phyloP scores from a whole-genome alignment of 2,797 vertebrate genomes.

The Falco concolor region DNA sequence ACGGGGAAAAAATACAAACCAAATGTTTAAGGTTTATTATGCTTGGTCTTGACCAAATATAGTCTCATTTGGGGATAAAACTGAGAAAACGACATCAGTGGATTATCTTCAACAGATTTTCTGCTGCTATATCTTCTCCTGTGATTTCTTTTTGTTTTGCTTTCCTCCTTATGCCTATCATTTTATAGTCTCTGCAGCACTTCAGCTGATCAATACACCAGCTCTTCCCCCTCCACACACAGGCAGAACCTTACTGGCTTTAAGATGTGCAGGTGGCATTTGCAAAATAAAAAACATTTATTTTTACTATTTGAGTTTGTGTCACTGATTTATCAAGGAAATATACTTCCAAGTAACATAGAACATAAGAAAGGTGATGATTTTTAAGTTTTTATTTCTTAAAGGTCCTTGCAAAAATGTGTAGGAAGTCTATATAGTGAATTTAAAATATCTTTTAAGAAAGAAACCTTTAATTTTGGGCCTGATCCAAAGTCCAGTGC shows the following conservation, averaged over 20 bases:
- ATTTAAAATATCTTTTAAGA: background rate
- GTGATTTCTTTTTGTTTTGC: conserved; percentile 4
- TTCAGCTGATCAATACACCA: conserved; percentile 49
- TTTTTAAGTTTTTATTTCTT: background rate
- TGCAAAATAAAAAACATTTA: conserved; percentile 10
- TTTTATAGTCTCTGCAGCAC: conserved; percentile 56
- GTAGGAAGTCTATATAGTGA: background rate
- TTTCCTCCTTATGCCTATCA: conserved; percentile 9
- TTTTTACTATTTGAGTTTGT: conserved; percentile 11
- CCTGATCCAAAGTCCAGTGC: background rate
- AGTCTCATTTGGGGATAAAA: conserved; percentile 40
- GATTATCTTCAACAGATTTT: conserved; percentile 29
- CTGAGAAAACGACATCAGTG: background rate
- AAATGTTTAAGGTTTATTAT: conserved; percentile 49
- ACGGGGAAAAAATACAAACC: conserved; percentile 2
- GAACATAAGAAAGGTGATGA: background rate
- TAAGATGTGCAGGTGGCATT: conserved; percentile 14
- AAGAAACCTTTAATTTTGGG: background rate
- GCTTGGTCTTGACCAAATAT: conserved; percentile 8
- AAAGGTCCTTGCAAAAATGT: background rate
- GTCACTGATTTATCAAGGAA: conserved; percentile 31
- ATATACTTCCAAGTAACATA: background rate
- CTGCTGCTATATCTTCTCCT: conserved; percentile 11
- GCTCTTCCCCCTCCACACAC: background rate
- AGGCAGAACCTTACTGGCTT: conserved; percentile 17